Evolutionary conservation across 35 echinoderm and acorn worm species (phyloP).

Genomic region (Chiridota heheva): DNA sequence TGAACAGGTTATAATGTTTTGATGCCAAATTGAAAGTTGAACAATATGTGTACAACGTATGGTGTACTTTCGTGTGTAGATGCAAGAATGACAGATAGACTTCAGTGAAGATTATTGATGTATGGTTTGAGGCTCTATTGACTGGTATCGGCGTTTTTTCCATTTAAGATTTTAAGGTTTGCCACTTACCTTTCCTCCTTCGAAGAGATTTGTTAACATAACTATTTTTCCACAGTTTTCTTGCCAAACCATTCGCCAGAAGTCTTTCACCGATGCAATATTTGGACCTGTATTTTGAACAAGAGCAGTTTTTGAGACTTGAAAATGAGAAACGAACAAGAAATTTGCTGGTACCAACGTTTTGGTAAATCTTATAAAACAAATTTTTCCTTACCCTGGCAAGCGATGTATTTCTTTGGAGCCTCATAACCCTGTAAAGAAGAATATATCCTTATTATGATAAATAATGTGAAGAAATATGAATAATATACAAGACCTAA

Average conservation of each 20-base stretch:
- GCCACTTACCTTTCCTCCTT: constrained; percentile 74
- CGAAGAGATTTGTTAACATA: constrained; percentile 79
- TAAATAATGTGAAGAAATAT: too few relatives aligned
- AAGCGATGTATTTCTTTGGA: constrained; percentile 76
- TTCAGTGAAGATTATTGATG: too few relatives aligned
- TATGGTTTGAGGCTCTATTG: too few relatives aligned
- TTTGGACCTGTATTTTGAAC: constrained; percentile 70
- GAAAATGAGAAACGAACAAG: neutral
- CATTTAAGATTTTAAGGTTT: neutral
- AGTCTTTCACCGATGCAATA: constrained; percentile 54
- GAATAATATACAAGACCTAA: too few relatives aligned
- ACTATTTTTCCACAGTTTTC: constrained; percentile 61
- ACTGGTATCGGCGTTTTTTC: too few relatives aligned
- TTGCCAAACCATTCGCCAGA: constrained; percentile 95
- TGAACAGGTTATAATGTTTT: too few relatives aligned
- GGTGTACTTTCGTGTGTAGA: too few relatives aligned
- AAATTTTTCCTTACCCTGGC: constrained; percentile 61
- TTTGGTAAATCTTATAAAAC: neutral
- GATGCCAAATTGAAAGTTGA: too few relatives aligned
- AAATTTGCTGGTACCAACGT: too few relatives aligned
- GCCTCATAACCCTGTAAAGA: constrained; percentile 70
- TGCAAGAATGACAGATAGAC: too few relatives aligned
- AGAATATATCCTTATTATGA: neutral
- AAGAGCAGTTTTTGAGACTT: neutral
- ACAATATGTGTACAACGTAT: too few relatives aligned